Evolutionary conservation across 2,888 invertebrate genomes (phyloP), one percentile per base, ranked within the genome.

Genomic region (Drosophila nr. perissopoda): DNA sequence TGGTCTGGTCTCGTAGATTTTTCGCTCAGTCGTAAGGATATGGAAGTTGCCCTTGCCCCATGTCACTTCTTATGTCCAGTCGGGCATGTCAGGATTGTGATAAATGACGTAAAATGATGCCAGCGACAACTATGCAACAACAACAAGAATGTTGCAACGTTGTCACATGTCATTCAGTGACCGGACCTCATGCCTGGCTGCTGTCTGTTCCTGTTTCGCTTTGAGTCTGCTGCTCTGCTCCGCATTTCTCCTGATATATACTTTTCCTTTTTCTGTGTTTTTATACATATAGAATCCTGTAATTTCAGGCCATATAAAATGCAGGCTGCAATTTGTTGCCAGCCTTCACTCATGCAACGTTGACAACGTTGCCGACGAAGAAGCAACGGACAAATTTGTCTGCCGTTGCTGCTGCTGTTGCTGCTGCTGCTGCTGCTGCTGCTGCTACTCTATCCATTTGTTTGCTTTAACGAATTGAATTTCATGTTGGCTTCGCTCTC

Each of bases 71-170:
- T 31, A 4, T 38, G 40, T 67, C 58, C 88, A 82, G 82, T 80
- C 88, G 72, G 88, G 69, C 81, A 79, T 77, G 88, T 72, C 90
- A 88, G 85, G 81, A 87, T 87, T 89, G 88, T 87, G 90, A 89
- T 87, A 87, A 87, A 87, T 90, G 87, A 90, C 87, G 77, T 79
- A 88, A 89, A 89, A 88, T 87, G 87, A 89, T 86, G 87, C 81
- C 81, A 81, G 79, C 79, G 90, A 85, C 88, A 89, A 88, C 81
- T 79, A 67, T 72, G 70, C 75, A 76, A 70, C 88, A 71, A 33
- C 42, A 51, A 42, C 59, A 38, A 21, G 34, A 68, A 59, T 49
- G 53, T 59, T 74, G 70, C 63, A 51, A 69, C 66, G 76, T 74
- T 87, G 89, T 74, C 82, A 70, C 64, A 76, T 89, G 76, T 87